phyloP scores from a whole-genome alignment of 1,140 invertebrate genomes.

The Epicauta chinensis region DNA sequence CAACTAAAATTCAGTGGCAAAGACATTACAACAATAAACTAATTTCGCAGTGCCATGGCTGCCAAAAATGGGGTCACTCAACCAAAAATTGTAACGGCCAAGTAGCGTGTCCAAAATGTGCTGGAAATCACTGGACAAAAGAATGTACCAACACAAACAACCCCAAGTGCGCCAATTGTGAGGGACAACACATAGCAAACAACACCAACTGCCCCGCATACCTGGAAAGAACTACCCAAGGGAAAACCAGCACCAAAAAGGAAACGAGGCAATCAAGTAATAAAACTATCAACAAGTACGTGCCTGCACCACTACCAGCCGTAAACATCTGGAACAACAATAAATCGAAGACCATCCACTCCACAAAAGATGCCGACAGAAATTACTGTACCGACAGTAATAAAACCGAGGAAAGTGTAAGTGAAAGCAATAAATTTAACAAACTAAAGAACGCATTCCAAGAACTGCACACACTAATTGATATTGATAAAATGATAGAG shows the following conservation, averaged over 20 bases:
- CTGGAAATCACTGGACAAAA: constrained; percentile 14
- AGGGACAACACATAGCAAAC: not conserved
- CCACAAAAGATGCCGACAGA: not conserved
- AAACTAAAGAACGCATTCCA: too few species aligned
- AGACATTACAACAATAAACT: constrained; percentile 2
- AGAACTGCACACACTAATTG: too few species aligned
- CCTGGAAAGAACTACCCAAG: not conserved
- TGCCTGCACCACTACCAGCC: not conserved
- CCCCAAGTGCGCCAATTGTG: not conserved
- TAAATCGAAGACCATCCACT: not conserved
- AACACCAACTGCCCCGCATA: not conserved
- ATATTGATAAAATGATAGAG: too few species aligned
- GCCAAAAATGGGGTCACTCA: constrained; percentile 31
- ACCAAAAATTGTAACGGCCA: constrained; percentile 15
- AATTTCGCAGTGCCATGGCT: constrained; percentile 28
- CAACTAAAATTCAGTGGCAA: not conserved
- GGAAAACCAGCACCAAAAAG: not conserved
- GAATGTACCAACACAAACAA: not conserved
- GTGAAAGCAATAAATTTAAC: too few species aligned
- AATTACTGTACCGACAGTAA: too few species aligned
- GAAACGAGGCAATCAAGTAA: not conserved
- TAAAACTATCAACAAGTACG: not conserved
- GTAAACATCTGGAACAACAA: not conserved
- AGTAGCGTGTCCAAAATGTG: constrained; percentile 28
- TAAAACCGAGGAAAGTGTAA: too few species aligned